Percentiles rank a stretch among this genome's conserved stretches.
Evolutionary conservation across 37 sponge, comb jelly and placozoan species (phyloP).

Genomic region (Tethya wilhelma): DNA sequence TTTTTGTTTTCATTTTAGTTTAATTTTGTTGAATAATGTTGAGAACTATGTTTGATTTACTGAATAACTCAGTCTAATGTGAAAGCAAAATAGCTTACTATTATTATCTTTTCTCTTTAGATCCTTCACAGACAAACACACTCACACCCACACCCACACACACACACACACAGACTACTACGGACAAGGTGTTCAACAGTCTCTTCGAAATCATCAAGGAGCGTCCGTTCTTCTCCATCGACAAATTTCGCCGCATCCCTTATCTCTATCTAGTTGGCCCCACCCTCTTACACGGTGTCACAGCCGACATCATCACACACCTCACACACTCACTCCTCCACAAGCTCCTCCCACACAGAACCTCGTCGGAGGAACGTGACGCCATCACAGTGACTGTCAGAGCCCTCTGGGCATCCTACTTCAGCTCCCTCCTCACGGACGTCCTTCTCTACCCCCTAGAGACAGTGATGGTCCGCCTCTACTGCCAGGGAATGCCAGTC

Average conservation of each 20-base stretch:
- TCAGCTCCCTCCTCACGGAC: constrained; percentile 50
- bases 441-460: constrained; percentile 63
- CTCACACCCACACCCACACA: no score
- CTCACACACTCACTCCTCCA: neutral
- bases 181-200: constrained; percentile 26
- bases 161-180: constrained; percentile 38
- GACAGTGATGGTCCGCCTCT: constrained; percentile 63
- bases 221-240: constrained; percentile 39
- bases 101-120: no score
- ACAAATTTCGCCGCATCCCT: constrained; percentile 41
- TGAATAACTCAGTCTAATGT: no score
- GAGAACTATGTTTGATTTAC: no score
- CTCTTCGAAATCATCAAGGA: constrained; percentile 44
- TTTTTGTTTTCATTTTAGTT: neutral
- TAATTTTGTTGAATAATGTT: no score
- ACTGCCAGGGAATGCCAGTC: constrained; percentile 80
- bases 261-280: constrained; percentile 55
- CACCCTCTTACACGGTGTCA: constrained; percentile 46
- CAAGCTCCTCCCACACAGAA: constrained; percentile 6
- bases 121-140: no score
- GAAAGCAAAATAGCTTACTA: no score
- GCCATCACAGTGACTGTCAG: constrained; percentile 16
- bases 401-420: constrained; percentile 38
- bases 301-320: neutral
- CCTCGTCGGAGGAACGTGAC: neutral